Percentiles rank a stretch among this genome's conserved stretches.
Evolutionary conservation across 2,113 vertebrate species (phyloP).

Genomic region (Myrmecophaga tridactyla): DNA sequence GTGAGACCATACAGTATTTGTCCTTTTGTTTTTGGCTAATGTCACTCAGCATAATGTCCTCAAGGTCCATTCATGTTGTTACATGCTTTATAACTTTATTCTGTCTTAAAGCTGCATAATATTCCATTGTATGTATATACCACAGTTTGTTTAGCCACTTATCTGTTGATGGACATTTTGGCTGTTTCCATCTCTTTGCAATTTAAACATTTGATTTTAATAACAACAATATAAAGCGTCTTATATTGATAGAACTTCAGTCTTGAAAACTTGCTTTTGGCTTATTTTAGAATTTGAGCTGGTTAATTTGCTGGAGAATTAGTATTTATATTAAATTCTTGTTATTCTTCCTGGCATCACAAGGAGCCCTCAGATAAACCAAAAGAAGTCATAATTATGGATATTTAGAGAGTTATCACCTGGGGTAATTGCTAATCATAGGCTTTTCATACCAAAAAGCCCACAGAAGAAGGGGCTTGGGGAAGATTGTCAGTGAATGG

Average conservation of each 20-base stretch:
- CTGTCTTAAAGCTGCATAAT: no score
- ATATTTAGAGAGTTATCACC: conserved; percentile 63
- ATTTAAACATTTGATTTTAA: no score
- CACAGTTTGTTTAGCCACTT: no score
- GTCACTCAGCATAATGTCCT: no score
- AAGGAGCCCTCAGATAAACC: conserved; percentile 46
- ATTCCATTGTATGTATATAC: no score
- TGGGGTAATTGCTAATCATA: conserved; percentile 71
- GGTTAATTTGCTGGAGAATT: conserved; percentile 61
- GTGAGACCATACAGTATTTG: no score
- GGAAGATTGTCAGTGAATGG: conserved; percentile 43
- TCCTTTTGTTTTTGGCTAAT: no score
- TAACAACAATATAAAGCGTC: not conserved
- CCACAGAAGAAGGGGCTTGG: conserved; percentile 43
- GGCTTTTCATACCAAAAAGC: conserved; percentile 56
- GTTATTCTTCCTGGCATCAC: conserved; percentile 47
- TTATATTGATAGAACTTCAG: not conserved
- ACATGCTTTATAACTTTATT: no score
- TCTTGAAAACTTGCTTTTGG: conserved; percentile 24
- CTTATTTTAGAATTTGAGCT: not conserved
- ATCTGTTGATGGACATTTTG: no score
- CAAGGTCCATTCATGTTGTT: no score
- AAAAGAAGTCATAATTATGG: conserved; percentile 54
- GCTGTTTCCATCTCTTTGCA: no score
- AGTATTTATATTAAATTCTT: conserved; percentile 56